Base-by-base conservation (phyloP, 1,140 invertebrate genomes). In the Sycophila sp. region DNA sequence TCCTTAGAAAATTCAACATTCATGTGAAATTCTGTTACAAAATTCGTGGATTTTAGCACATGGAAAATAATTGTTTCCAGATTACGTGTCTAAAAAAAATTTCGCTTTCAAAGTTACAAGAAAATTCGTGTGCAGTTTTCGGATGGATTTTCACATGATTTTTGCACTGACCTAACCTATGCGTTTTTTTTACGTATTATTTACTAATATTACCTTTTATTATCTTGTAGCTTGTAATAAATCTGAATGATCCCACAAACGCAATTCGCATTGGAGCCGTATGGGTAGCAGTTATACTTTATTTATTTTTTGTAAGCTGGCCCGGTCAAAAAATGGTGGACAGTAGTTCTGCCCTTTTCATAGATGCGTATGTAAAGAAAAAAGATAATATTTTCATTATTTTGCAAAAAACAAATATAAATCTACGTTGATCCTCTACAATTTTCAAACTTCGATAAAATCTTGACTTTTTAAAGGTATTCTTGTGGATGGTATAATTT, bases 311-410 rank as follows among this genome's bases (percentile, higher is more conserved):
- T 15, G 22, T 40, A 4, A 49, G 40, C 11, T 59, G 40, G 40
- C 19, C 66, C 4, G 30, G 66, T 17, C 66, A 68, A 49, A 59
- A 28, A 51, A 17, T 68, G 19, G 30, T 60, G 1, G 42, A 68
- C 6, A 17, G 10, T 2, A 68, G 45, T 51, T 0, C 2, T 19
- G 17, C 49, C 3, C 6, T 60, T 28, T 38, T 28, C 6, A n/a
- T 26, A 19, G n/a, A 40, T 5, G 5, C 59, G 66, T 68, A 38
- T 0, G 32, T 59, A 49, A 15, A 5, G 47, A 19, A 34, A 22
- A 19, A 19, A 32, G n/a, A 51, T 10, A 13, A 28, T 15, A 30
- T 6, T 2, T 13, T n/a, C 7, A 51, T 11, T 15, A 51, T 28
- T 30, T 28, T 6, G 15, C 4, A n/a, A 11, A n/a, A 32, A 53